These are phyloP conservation scores for Ecliptopera silaceata DNA, from an alignment of 2,888 invertebrate species.

Conservation along the genomic window DNA sequence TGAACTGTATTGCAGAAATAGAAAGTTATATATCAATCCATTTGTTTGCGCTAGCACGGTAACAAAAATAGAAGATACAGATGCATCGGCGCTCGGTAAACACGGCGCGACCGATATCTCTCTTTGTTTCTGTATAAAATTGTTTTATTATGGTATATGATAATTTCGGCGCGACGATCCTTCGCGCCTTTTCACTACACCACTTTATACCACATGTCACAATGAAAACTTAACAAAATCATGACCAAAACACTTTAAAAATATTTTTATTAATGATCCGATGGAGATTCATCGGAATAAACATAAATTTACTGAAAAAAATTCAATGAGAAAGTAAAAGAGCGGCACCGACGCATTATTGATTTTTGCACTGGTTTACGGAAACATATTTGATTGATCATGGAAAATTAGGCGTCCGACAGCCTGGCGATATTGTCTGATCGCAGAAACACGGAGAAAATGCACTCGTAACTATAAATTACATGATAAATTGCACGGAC, in stretches of 20 bases:
- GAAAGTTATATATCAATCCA: conserved; percentile 54
- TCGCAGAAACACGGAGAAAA: conserved; percentile 50
- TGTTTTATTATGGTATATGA: conserved; percentile 47
- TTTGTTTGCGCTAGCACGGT: conserved; percentile 43
- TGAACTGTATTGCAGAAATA: conserved; percentile 60
- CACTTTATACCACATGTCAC: conserved; percentile 48
- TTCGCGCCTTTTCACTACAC: conserved; percentile 77
- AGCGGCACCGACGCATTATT: conserved; percentile 75
- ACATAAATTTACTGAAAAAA: conserved; percentile 51
- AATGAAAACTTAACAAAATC: conserved; percentile 30
- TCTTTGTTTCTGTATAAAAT: conserved; percentile 54
- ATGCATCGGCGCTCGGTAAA: conserved; percentile 26
- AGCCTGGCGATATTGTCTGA: conserved; percentile 43
- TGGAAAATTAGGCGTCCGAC: conserved; percentile 43
- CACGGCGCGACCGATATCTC: conserved; percentile 34
- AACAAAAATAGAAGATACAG: conserved; percentile 41
- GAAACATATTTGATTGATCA: conserved; percentile 50
- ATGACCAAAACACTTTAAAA: conserved; percentile 18
- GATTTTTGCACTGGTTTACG: conserved; percentile 67
- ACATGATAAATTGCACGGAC: conserved; percentile 62
- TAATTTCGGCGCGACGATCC: conserved; percentile 49
- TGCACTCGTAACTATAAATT: conserved; percentile 53
- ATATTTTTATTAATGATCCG: conserved; percentile 27
- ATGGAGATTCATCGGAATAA: conserved; percentile 26
- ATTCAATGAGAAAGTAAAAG: conserved; percentile 66